phyloP scores from a whole-genome alignment of 2,888 invertebrate species.

The Andrena minutula region DNA sequence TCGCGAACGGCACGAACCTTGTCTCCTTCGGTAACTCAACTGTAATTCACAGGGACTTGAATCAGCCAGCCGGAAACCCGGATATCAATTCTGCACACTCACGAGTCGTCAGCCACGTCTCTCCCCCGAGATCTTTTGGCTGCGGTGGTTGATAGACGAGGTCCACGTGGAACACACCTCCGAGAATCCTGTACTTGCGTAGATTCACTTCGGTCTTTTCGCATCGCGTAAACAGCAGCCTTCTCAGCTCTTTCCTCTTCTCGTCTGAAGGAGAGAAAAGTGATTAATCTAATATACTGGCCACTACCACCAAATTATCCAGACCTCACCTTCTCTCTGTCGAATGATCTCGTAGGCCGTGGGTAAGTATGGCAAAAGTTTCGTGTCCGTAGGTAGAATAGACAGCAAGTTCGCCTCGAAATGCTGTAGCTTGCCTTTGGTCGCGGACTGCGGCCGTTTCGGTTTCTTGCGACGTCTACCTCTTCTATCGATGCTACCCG shows the following conservation, averaged over 20 bases:
- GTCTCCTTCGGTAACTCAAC: constrained; percentile 88
- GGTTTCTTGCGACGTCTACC: constrained; percentile 44
- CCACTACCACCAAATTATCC: neutral
- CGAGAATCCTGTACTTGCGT: constrained; percentile 90
- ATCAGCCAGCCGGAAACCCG: neutral
- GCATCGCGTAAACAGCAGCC: constrained; percentile 76
- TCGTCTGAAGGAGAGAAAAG: constrained; percentile 82
- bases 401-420: constrained; percentile 82
- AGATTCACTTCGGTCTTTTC: constrained; percentile 88
- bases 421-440: constrained; percentile 74
- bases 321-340: constrained; percentile 74
- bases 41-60: constrained; percentile 74
- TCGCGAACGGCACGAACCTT: constrained; percentile 87
- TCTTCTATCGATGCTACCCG: constrained; percentile 58
- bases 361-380: constrained; percentile 83
- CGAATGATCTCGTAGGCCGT: constrained; percentile 78
- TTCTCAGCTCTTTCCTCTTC: constrained; percentile 73
- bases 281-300: neutral
- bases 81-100: constrained; percentile 76
- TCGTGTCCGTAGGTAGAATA: neutral
- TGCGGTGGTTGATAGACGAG: constrained; percentile 92
- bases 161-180: constrained; percentile 91
- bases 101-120: constrained; percentile 87
- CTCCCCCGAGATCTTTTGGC: constrained; percentile 87
- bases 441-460: constrained; percentile 33